Evolutionary conservation across 2,113 vertebrate genomes (phyloP).

Genomic region (Anhinga rufa): DNA sequence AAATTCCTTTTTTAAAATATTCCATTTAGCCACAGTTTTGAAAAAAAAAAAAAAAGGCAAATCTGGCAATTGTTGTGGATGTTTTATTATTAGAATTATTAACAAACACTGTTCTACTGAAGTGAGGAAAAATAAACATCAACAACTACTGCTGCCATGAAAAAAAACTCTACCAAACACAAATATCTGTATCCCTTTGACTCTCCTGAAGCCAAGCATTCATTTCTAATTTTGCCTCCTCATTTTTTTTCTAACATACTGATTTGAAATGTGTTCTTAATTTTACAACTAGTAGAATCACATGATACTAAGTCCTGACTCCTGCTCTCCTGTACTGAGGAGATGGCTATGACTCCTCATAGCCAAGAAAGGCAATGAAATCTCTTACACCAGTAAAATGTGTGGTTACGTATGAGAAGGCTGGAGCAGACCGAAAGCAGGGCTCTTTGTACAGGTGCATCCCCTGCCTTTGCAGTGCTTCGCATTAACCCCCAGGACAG

Average conservation of each 20-base stretch:
- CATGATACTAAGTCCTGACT: background rate
- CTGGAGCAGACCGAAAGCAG: background rate
- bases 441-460: background rate
- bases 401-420: rapidly evolving
- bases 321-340: background rate
- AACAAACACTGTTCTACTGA: slow-evolving; percentile 41
- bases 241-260: background rate
- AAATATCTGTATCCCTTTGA: background rate
- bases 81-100: slow-evolving; percentile 57
- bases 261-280: background rate
- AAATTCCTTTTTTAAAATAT: background rate
- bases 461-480: background rate
- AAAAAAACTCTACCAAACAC: background rate
- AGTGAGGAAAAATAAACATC: slow-evolving; percentile 58
- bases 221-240: background rate
- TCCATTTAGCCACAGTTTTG: background rate
- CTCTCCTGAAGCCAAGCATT: background rate
- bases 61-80: slow-evolving; percentile 23
- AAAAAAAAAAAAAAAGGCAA: background rate
- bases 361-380: background rate
- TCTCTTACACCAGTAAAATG: background rate
- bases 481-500: background rate
- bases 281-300: background rate
- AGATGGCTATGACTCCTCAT: background rate
- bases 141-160: slow-evolving; percentile 43